These are phyloP conservation scores for Carabus problematicus DNA, from an alignment of 2,888 invertebrate species.

Conservation along the genomic window DNA sequence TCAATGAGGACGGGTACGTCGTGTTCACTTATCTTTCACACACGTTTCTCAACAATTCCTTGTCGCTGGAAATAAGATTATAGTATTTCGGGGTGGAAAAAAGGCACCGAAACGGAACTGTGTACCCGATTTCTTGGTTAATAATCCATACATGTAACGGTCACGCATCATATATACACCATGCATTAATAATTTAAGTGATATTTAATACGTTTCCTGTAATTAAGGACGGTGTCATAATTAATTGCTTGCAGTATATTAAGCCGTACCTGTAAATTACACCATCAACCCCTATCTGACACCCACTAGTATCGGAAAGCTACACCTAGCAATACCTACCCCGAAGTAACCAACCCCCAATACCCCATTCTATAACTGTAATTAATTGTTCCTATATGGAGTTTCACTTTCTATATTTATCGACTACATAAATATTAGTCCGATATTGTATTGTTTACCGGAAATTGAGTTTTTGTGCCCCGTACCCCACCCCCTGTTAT, in stretches of 20 bases:
- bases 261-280: too few species aligned
- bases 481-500: not conserved
- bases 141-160: slow-evolving; percentile 29
- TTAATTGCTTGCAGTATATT: slow-evolving; percentile 11
- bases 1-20: not conserved
- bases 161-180: slow-evolving; percentile 20
- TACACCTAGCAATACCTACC: too few species aligned
- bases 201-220: slow-evolving; percentile 37
- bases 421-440: slow-evolving; percentile 30
- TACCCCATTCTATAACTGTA: too few species aligned
- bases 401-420: slow-evolving; percentile 28
- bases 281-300: too few species aligned
- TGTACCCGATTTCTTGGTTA: slow-evolving; percentile 7
- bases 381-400: slow-evolving; percentile 7
- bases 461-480: slow-evolving; percentile 24
- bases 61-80: not conserved
- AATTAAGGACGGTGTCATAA: slow-evolving; percentile 24
- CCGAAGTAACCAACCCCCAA: too few species aligned
- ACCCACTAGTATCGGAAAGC: too few species aligned
- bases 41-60: not conserved
- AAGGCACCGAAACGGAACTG: not conserved
- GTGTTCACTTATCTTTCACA: too few species aligned
- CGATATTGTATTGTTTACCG: slow-evolving; percentile 30
- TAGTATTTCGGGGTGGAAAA: not conserved
- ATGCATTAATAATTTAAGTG: slow-evolving; percentile 19